Base-by-base conservation (phyloP, 2,797 vertebrate species). In the Artibeus lituratus region DNA sequence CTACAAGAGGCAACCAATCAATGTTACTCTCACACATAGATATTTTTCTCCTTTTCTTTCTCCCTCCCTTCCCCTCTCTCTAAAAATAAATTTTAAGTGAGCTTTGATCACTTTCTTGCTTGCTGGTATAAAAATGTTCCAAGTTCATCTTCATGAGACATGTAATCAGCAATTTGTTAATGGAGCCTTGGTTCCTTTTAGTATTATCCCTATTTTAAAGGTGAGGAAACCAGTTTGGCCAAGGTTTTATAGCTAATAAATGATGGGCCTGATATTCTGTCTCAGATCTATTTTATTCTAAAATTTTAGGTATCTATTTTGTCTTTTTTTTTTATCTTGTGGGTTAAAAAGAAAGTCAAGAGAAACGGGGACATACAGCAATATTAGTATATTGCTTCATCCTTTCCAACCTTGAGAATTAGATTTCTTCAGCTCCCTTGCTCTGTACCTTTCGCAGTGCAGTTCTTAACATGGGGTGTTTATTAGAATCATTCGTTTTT, bases 301-400 rank as follows among this genome's bases (percentile, higher is more conserved):
- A 83, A 92, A 65, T 32, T 77, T 10, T 7, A 39, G 37, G 11
- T 53, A 53, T 49, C 35, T 80, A 74, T 90, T 53, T 95, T 83
- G 39, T 90, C 42, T 76, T 42, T 42, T 42, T 42, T 42, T 91
- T 91, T 92, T 86, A 73, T 95, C 55, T 86, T 83, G 16, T 91
- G 55, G 10, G 24, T 80, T 42, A 42, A 42, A 42, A 42, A 42
- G 39, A 42, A 42, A 42, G 39, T 7, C 39, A 42, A 42, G 39
- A 42, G 39, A 42, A 7, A 42, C 39, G 7, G 39, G 39, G 39
- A 4, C 39, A 42, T 4, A 42, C 4, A 42, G 39, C 39, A 42
- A 42, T 42, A 42, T 42, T 42, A 42, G 39, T 94, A n/a, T 47
- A 69, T 93, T 78, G 32, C 32, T 90, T 93, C 37, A 93, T 87